Base-by-base conservation (phyloP, 2,888 invertebrate species). In the Cryptocheilus praepositus region DNA sequence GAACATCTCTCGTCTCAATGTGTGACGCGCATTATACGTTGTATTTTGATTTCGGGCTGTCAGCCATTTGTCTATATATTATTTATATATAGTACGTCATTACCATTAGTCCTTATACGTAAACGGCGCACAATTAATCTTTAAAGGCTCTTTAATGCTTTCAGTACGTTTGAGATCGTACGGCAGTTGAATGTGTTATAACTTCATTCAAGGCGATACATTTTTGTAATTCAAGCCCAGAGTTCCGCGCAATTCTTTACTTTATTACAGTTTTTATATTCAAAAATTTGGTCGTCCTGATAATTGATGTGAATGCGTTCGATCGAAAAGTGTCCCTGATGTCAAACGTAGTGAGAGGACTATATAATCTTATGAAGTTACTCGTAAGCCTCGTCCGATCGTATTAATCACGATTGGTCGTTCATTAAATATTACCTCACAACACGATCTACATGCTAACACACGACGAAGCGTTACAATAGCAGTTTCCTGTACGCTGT, bases 1-100 rank as follows among this genome's bases (percentile, higher is more conserved):
- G 61, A 44, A 58, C 61, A 52, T 66, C 25, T 28, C 53, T 72
- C 71, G 57, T 70, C 65, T 73, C 73, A 73, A 72, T 75, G 74
- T 70, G 51, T 61, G 66, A 71, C 71, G 73, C 64, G 74, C 69
- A 63, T 71, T 77, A 77, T 74, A 80, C 74, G 69, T 83, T 74
- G 73, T 70, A 80, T 85, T 85, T 85, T 83, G 84, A 85, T 85
- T 85, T 82, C 77, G 81, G 83, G 81, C 83, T 79, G 78, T 80
- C 80, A 83, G 83, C 85, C 84, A 84, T 84, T 81, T 79, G 64
- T 60, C 67, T 74, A 68, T 67, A 28, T 60, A 52, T 55, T 21
- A 19, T 69, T 61, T 25, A 36, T 70, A 51, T 65, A 63, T 43
- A 61, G 43, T 54, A 36, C 62, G 64, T 52, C n/a, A 13, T 70